A percentile compares a stretch with the other conserved stretches of the same genome.
These are phyloP conservation scores for Lymantria dispar DNA, from an alignment of 2,888 invertebrate species.

Conservation along the genomic window DNA sequence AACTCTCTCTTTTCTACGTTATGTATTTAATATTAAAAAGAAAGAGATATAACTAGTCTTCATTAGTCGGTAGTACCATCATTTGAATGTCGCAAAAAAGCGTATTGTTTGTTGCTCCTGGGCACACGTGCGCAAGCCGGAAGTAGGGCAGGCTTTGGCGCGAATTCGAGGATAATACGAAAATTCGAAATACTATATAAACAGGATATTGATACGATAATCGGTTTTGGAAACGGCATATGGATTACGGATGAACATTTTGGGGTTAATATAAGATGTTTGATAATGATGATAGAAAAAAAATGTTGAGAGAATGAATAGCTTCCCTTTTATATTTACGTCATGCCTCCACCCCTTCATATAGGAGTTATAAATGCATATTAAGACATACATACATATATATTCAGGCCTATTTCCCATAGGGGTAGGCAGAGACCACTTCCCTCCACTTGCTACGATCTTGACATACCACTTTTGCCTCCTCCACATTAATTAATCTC, in stretches of 20 bases:
- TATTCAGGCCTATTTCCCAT: no score
- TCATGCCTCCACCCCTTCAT: not conserved
- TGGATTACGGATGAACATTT: constrained; percentile 58
- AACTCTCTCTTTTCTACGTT: constrained; percentile 46
- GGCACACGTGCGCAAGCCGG: constrained; percentile 66
- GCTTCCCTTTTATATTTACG: constrained; percentile 16
- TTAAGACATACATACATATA: no score
- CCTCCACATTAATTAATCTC: no score
- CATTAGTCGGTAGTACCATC: constrained; percentile 75
- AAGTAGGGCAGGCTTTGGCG: constrained; percentile 75
- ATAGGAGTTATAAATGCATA: no score
- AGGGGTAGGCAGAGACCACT: no score
- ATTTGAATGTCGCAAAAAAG: constrained; percentile 77
- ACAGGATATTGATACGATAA: constrained; percentile 78
- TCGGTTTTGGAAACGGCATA: constrained; percentile 65
- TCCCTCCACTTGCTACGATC: no score
- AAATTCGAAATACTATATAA: constrained; percentile 57
- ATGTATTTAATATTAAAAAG: constrained; percentile 20
- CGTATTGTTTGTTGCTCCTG: constrained; percentile 58
- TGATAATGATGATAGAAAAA: constrained; percentile 26
- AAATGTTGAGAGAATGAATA: constrained; percentile 14
- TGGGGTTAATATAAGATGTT: constrained; percentile 24
- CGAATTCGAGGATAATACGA: constrained; percentile 68
- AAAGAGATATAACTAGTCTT: constrained; percentile 57
- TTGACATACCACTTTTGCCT: no score